Evolutionary conservation across 2,113 vertebrate species (phyloP).

Genomic region (Marcusenius ussheri): DNA sequence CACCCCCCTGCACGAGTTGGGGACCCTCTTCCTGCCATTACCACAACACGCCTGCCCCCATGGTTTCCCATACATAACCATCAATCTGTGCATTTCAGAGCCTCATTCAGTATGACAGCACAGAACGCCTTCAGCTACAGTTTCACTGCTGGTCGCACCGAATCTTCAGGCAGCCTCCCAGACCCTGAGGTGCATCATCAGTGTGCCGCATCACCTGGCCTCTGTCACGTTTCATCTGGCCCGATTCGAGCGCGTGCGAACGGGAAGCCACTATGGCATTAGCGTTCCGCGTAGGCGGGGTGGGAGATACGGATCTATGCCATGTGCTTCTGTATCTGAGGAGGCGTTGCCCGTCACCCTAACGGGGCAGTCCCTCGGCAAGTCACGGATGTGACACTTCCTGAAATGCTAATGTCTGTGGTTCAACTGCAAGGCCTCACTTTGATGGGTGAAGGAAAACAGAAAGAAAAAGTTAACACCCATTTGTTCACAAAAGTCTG

Average conservation of each 20-base stretch:
- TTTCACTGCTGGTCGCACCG: neutral
- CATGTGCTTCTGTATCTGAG: slow-evolving; percentile 23
- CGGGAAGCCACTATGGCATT: neutral
- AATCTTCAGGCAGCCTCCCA: neutral
- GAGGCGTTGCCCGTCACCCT: slow-evolving; percentile 25
- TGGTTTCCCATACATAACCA: slow-evolving; percentile 38
- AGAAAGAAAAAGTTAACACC: slow-evolving; percentile 7
- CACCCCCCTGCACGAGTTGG: neutral
- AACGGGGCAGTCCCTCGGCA: slow-evolving; percentile 47
- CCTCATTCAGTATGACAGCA: neutral
- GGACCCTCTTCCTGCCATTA: slow-evolving; percentile 37
- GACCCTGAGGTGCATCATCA: neutral
- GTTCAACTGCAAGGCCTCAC: slow-evolving; percentile 26
- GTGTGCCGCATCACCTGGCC: neutral
- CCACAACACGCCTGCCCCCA: slow-evolving; percentile 37
- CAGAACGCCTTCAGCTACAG: neutral
- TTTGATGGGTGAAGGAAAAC: neutral
- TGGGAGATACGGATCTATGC: slow-evolving; percentile 6
- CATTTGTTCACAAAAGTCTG: neutral
- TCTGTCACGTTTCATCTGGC: neutral
- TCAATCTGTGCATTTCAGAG: neutral
- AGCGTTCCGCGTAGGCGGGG: neutral
- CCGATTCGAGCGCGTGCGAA: neutral
- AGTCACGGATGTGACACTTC: slow-evolving; percentile 45
- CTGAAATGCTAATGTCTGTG: slow-evolving; percentile 52